Conservation (phyloP, 2,888 invertebrate genomes). For the Chrysina gloriosa region DNA sequence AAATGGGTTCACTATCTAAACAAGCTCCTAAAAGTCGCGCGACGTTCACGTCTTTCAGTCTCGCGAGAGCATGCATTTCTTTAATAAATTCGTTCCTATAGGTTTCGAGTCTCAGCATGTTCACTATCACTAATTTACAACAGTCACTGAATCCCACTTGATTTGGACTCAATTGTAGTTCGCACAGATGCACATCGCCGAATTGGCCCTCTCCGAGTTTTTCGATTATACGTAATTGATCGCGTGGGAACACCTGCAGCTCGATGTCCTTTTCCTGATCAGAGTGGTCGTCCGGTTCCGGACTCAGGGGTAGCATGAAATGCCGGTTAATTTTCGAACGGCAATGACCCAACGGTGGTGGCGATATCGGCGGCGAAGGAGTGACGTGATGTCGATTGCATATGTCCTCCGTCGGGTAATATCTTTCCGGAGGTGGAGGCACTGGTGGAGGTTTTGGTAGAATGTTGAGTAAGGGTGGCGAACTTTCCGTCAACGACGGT, state of each 20-base stretch:
- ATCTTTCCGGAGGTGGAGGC: conserved; percentile 77
- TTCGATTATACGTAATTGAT: conserved; percentile 79
- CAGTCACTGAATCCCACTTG: conserved; percentile 54
- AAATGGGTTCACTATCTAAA: conserved; percentile 78
- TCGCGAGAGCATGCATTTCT: conserved; percentile 77
- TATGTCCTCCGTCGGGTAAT: conserved; percentile 69
- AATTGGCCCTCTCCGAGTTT: conserved; percentile 82
- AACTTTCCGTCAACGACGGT: conserved; percentile 61
- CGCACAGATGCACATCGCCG: conserved; percentile 79
- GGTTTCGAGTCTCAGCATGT: conserved; percentile 73
- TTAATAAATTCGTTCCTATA: conserved; percentile 77
- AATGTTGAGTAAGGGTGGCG: conserved; percentile 68
- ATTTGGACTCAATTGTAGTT: conserved; percentile 61
- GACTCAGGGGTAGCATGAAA: conserved; percentile 59
- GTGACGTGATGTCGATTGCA: conserved; percentile 55
- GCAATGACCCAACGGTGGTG: conserved; percentile 62
- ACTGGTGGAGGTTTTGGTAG: conserved; percentile 71
- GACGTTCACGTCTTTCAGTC: conserved; percentile 78
- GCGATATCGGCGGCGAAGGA: conserved; percentile 54
- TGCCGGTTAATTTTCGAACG: conserved; percentile 61
- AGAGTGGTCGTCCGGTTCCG: conserved; percentile 67
- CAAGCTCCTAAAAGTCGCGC: conserved; percentile 80
- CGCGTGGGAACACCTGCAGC: conserved; percentile 75
- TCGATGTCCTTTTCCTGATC: conserved; percentile 67
- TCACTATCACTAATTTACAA: conserved; percentile 76